Conservation (phyloP, 2,113 vertebrate genomes). For the Choloepus hoffmanni region DNA sequence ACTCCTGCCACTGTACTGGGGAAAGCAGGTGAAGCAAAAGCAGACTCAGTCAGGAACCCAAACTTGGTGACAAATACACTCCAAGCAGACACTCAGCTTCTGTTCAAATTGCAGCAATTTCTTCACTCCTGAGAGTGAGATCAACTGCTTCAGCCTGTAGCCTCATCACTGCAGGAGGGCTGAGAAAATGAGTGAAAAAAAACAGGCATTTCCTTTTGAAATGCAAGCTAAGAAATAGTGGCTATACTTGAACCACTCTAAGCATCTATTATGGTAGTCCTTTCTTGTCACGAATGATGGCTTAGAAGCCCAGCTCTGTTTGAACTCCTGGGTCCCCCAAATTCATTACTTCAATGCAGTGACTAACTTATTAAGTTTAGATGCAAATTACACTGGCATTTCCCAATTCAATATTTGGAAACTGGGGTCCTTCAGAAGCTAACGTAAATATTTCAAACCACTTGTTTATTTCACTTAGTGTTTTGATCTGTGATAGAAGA, state of each 20-base stretch:
- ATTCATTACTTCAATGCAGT: neutral
- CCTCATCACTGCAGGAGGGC: neutral
- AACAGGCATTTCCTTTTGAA: neutral
- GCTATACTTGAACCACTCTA: neutral
- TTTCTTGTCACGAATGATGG: neutral
- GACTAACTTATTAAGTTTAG: neutral
- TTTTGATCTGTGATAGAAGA: neutral
- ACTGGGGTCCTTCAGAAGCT: neutral
- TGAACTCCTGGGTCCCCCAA: neutral
- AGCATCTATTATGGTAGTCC: neutral
- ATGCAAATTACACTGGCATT: neutral
- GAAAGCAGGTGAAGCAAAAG: neutral
- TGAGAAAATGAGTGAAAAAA: neutral
- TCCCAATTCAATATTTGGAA: neutral
- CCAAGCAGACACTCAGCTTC: neutral
- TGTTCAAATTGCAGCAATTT: fast-evolving
- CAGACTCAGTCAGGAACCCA: too few species aligned
- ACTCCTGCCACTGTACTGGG: fast-evolving
- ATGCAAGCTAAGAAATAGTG: neutral
- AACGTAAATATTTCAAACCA: neutral
- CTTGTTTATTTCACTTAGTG: neutral
- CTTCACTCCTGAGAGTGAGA: too few species aligned
- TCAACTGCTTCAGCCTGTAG: neutral
- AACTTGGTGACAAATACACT: too few species aligned
- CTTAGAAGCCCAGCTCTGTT: neutral